Conservation (phyloP, 2,888 invertebrate genomes). For the Drosophila neotestacea region DNA sequence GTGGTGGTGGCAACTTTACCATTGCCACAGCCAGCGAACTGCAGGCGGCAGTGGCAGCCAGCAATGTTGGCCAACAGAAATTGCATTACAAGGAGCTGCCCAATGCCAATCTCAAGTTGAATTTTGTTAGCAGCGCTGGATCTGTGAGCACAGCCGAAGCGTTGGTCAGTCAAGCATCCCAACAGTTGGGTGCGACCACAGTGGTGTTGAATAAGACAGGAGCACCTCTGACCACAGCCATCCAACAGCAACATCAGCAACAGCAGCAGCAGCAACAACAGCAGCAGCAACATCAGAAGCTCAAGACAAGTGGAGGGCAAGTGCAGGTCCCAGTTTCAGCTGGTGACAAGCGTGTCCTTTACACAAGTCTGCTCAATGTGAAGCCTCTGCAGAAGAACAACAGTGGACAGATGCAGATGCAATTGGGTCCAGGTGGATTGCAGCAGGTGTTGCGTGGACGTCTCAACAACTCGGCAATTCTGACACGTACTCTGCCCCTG, state of each 20-base stretch:
- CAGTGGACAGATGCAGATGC: conserved; percentile 84
- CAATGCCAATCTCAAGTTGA: conserved; percentile 84
- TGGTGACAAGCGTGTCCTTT: conserved; percentile 83
- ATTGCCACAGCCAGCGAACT: conserved; percentile 83
- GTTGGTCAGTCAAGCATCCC: conserved; percentile 64
- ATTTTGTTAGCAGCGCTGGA: conserved; percentile 80
- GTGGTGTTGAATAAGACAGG: conserved; percentile 77
- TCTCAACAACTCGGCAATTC: conserved; percentile 81
- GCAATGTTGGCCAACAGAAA: conserved; percentile 71
- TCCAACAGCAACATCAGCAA: conserved; percentile 56
- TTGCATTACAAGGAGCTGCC: conserved; percentile 83
- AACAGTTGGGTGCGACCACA: conserved; percentile 72
- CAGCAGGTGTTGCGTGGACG: conserved; percentile 82
- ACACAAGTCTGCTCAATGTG: conserved; percentile 83
- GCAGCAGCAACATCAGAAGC: conserved; percentile 76
- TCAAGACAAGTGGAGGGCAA: conserved; percentile 66
- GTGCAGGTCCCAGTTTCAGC: conserved; percentile 48
- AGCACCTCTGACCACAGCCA: conserved; percentile 27
- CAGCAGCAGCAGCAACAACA: conserved; percentile 55
- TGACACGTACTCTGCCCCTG: conserved; percentile 81
- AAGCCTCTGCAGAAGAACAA: conserved; percentile 84
- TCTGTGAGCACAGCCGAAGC: conserved; percentile 52
- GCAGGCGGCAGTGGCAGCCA: conserved; percentile 69
- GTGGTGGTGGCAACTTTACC: conserved; percentile 77
- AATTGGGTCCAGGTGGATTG: conserved; percentile 78